Conservation (phyloP, 2,113 vertebrate genomes). For the Macquaria ambigua region DNA sequence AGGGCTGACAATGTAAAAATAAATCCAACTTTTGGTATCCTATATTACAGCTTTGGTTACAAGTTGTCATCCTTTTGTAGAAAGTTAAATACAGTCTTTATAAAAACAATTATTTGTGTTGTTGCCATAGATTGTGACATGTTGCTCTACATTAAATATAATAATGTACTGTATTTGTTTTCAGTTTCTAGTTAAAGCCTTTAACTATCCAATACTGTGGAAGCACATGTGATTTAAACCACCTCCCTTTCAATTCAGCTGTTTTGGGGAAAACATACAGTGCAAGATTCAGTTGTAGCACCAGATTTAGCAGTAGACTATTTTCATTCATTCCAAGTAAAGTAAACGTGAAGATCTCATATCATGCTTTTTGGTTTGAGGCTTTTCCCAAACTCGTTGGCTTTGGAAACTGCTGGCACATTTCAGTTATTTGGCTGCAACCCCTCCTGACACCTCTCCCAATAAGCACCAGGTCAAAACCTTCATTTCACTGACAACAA, state of each 20-base stretch:
- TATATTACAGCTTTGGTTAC: conserved; percentile 16
- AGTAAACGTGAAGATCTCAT: not conserved
- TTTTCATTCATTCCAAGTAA: conserved; percentile 30
- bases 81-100: conserved; percentile 1
- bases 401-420: not conserved
- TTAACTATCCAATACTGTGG: conserved; percentile 9
- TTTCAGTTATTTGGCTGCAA: conserved; percentile 41
- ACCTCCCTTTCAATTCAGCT: conserved; percentile 4
- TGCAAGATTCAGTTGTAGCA: conserved; percentile 46
- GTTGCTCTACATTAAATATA: not conserved
- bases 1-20: not conserved
- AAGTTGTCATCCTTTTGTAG: not conserved
- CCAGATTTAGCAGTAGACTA: conserved; percentile 33
- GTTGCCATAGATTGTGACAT: not conserved
- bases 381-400: conserved; percentile 27
- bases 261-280: conserved; percentile 10
- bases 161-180: conserved; percentile 15
- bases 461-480: conserved; percentile 53
- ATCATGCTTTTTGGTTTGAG: conserved; percentile 16
- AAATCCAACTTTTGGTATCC: conserved; percentile 2
- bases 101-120: conserved; percentile 19
- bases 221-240: conserved; percentile 5
- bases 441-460: conserved; percentile 33
- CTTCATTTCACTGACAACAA: conserved; percentile 30
- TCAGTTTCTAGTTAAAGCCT: conserved; percentile 9